A percentile compares a stretch with the other conserved stretches of the same genome.
These are phyloP conservation scores for Invenusta paracnida DNA, from an alignment of 2,888 invertebrate genomes.

Conservation along the genomic window DNA sequence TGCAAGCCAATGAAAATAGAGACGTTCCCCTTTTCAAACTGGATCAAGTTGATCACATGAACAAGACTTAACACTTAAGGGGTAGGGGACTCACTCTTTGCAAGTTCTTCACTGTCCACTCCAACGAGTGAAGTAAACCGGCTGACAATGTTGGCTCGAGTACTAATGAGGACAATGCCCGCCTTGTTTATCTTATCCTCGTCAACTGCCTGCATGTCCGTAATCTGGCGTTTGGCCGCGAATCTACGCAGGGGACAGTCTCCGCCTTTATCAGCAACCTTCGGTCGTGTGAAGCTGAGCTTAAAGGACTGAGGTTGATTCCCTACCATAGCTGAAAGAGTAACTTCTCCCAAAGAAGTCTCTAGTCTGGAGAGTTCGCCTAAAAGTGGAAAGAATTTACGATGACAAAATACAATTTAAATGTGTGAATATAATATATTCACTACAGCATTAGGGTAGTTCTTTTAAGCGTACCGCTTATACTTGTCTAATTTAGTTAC, in stretches of 20 bases:
- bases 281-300: background rate
- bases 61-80: too few relatives aligned
- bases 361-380: background rate
- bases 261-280: constrained; percentile 45
- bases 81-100: background rate
- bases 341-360: background rate
- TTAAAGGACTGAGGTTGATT: background rate
- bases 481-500: too few relatives aligned
- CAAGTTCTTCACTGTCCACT: constrained; percentile 45
- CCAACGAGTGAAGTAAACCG: constrained; percentile 49
- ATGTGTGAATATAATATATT: too few relatives aligned
- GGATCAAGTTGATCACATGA: too few relatives aligned
- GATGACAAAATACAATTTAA: too few relatives aligned
- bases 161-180: constrained; percentile 45
- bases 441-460: too few relatives aligned
- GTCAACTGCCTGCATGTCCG: constrained; percentile 46
- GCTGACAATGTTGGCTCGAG: constrained; percentile 47
- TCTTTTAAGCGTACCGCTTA: too few relatives aligned
- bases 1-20: too few relatives aligned
- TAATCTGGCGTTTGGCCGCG: constrained; percentile 48
- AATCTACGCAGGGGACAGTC: constrained; percentile 48
- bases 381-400: background rate
- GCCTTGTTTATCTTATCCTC: constrained; percentile 14
- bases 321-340: background rate
- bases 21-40: too few relatives aligned